Percentiles rank a stretch among this genome's conserved stretches.
phyloP scores from a whole-genome alignment of 2,888 invertebrate genomes.

The Ophraella communa region DNA sequence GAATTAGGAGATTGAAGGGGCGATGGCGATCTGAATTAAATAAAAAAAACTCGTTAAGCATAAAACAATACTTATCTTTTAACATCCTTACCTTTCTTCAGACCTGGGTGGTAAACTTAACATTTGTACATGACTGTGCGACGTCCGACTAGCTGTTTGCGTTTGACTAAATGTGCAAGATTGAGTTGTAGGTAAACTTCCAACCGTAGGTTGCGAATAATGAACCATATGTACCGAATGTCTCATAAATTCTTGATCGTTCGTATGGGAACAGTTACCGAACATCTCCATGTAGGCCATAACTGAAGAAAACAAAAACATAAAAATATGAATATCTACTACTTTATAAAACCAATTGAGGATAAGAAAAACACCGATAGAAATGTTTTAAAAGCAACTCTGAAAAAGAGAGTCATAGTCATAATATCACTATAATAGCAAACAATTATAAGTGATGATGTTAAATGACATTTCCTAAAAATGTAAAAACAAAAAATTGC shows the following conservation, averaged over 20 bases:
- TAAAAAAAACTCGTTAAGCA: slow-evolving; percentile 54
- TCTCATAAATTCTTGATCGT: slow-evolving; percentile 78
- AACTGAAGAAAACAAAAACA: slow-evolving; percentile 66
- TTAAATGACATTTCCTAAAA: too few relatives aligned
- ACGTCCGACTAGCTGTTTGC: slow-evolving; percentile 49
- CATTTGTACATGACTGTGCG: slow-evolving; percentile 51
- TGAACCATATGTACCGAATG: slow-evolving; percentile 79
- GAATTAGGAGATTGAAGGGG: slow-evolving; percentile 49
- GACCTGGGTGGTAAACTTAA: slow-evolving; percentile 44
- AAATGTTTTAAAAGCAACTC: too few relatives aligned
- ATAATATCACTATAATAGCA: too few relatives aligned
- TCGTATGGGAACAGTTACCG: slow-evolving; percentile 84
- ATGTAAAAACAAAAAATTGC: too few relatives aligned
- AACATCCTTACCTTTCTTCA: slow-evolving; percentile 41
- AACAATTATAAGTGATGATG: too few relatives aligned
- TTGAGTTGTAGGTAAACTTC: slow-evolving; percentile 64
- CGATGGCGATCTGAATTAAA: slow-evolving; percentile 40
- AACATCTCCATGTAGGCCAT: slow-evolving; percentile 98
- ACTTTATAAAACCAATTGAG: background rate
- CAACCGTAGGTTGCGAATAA: slow-evolving; percentile 44
- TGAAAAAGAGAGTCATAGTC: too few relatives aligned
- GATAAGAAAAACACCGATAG: too few relatives aligned
- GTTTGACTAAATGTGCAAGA: slow-evolving; percentile 65
- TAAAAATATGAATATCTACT: background rate
- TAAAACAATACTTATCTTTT: background rate